Percentiles rank a stretch among this genome's conserved stretches.
phyloP scores from a whole-genome alignment of 2,797 vertebrate species.

The Todus mexicanus region DNA sequence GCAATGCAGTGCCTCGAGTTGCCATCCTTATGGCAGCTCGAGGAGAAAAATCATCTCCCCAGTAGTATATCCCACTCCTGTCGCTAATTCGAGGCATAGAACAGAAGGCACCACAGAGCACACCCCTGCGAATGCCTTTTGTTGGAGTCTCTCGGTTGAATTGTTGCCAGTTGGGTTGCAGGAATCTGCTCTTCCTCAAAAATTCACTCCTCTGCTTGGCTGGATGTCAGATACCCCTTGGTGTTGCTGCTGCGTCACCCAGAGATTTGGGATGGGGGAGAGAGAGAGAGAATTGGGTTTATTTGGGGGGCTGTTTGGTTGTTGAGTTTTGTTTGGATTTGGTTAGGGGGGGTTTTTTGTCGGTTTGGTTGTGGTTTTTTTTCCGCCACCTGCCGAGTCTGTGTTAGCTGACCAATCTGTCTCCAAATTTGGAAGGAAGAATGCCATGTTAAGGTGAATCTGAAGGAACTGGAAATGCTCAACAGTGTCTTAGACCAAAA shows the following conservation, averaged over 20 bases:
- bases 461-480: not conserved
- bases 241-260: not conserved
- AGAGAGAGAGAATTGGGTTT: not conserved
- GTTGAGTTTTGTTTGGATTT: not conserved
- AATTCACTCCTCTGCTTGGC: not conserved
- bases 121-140: not conserved
- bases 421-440: not conserved
- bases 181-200: not conserved
- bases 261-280: not conserved
- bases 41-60: not conserved
- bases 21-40: not conserved
- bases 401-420: not conserved
- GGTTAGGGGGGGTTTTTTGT: not conserved
- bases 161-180: not conserved
- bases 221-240: not conserved
- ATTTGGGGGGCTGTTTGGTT: not conserved
- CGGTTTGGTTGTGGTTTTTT: not conserved
- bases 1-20: not conserved
- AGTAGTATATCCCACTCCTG: not conserved
- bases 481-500: not conserved
- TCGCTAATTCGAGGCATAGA: accelerated
- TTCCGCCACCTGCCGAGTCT: not conserved
- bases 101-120: not conserved
- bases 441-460: not conserved
- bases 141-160: not conserved